Evolutionary conservation across 2,797 vertebrate species (phyloP).

Genomic region (Salarias fasciatus): DNA sequence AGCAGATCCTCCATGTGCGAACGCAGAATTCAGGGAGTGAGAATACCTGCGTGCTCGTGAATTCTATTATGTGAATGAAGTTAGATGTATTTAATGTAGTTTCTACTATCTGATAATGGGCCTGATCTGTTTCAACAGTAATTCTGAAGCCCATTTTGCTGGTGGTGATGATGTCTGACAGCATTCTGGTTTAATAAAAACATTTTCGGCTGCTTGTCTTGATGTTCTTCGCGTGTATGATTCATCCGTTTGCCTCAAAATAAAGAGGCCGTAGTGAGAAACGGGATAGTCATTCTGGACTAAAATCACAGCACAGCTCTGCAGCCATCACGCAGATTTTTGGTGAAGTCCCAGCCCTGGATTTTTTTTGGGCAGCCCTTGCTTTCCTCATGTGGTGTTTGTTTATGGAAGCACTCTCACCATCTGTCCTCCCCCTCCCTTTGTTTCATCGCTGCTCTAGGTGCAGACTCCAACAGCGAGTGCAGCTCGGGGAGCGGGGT

Average conservation of each 20-base stretch:
- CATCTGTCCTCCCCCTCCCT: constrained; percentile 57
- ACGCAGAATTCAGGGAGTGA: neutral
- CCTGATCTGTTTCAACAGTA: no score
- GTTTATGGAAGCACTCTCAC: constrained; percentile 61
- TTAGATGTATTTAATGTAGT: no score
- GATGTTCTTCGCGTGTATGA: neutral
- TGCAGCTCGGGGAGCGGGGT: constrained; percentile 86
- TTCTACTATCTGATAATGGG: no score
- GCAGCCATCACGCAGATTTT: constrained; percentile 44
- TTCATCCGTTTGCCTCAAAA: constrained; percentile 5
- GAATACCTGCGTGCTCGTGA: no score
- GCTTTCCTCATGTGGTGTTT: constrained; percentile 61
- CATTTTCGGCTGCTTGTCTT: neutral
- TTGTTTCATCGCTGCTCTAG: constrained; percentile 59
- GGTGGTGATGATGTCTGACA: neutral
- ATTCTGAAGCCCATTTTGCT: neutral
- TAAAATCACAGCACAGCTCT: constrained; percentile 32
- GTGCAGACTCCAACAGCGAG: constrained; percentile 87
- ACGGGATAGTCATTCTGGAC: constrained; percentile 15
- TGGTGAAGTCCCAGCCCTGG: constrained; percentile 39
- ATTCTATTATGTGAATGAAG: no score
- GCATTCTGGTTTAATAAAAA: neutral
- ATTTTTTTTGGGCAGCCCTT: constrained; percentile 50
- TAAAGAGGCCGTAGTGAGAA: constrained; percentile 1
- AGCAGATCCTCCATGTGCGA: neutral